Evolutionary conservation across 2,113 vertebrate genomes (phyloP).

Genomic region (Pteronura brasiliensis): DNA sequence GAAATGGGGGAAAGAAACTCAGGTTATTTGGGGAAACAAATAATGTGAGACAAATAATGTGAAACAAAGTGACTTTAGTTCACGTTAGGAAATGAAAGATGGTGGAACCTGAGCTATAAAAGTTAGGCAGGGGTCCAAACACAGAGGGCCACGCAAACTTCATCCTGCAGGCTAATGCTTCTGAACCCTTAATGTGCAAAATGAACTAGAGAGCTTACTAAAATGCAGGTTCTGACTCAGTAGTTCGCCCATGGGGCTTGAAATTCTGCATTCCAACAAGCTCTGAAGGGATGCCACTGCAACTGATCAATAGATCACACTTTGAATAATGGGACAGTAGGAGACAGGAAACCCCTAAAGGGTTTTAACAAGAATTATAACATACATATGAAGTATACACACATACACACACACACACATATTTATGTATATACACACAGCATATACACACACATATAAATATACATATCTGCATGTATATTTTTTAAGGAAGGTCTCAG

Average conservation of each 20-base stretch:
- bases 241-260: neutral
- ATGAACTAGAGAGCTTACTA: neutral
- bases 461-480: neutral
- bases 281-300: neutral
- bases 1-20: neutral
- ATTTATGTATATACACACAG: neutral
- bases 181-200: neutral
- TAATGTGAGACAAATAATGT: no score
- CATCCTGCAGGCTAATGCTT: neutral
- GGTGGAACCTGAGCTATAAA: neutral
- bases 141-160: neutral
- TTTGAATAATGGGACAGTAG: neutral
- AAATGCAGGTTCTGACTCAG: neutral
- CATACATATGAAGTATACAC: neutral
- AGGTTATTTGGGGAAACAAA: neutral
- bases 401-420: neutral
- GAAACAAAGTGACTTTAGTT: neutral
- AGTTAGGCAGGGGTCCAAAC: neutral
- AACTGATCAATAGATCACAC: neutral
- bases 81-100: neutral
- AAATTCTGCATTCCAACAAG: conserved; percentile 6
- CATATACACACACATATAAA: neutral
- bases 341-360: neutral
- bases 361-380: neutral
- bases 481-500: neutral